Evolutionary conservation across 2,113 vertebrate species (phyloP).

Genomic region (Pavo muticus): DNA sequence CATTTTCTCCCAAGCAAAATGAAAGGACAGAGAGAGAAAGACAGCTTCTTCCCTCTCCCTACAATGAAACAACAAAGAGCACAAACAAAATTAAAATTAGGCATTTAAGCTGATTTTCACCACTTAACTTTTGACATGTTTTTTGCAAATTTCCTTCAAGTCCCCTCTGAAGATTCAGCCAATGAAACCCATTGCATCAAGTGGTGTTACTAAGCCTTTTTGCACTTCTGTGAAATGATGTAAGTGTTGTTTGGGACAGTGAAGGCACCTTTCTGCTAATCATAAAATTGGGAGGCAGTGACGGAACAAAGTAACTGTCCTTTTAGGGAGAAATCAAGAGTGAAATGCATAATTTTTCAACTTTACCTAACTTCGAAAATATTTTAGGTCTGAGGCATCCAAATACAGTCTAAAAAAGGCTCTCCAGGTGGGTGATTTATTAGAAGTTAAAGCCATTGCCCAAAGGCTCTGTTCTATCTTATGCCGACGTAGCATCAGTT

Average conservation of each 20-base stretch:
- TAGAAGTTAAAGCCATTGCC: slow-evolving; percentile 2
- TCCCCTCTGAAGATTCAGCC: slow-evolving; percentile 21
- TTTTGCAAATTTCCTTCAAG: slow-evolving; percentile 58
- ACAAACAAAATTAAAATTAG: slow-evolving; percentile 71
- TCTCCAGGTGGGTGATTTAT: slow-evolving; percentile 61
- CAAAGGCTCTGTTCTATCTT: slow-evolving; percentile 53
- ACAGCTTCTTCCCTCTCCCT: slow-evolving; percentile 48
- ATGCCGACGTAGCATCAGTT: background rate
- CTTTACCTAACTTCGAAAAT: slow-evolving; percentile 21
- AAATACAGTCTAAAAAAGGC: slow-evolving; percentile 6
- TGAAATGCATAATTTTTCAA: slow-evolving; percentile 40
- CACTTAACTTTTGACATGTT: slow-evolving; percentile 69
- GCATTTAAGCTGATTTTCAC: slow-evolving; percentile 72
- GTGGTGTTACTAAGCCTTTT: slow-evolving; percentile 30
- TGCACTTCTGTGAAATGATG: background rate
- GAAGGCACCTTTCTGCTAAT: slow-evolving; percentile 24
- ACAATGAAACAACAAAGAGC: slow-evolving; percentile 63
- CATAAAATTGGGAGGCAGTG: background rate
- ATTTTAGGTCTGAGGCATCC: background rate
- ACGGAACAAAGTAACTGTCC: background rate
- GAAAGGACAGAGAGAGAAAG: slow-evolving; percentile 30
- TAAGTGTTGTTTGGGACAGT: background rate
- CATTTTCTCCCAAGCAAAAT: slow-evolving; percentile 40
- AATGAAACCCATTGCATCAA: slow-evolving; percentile 26
- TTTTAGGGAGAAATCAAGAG: background rate